Conservation (phyloP, 1,140 invertebrate species). For the Ptiloglossa arizonensis region DNA sequence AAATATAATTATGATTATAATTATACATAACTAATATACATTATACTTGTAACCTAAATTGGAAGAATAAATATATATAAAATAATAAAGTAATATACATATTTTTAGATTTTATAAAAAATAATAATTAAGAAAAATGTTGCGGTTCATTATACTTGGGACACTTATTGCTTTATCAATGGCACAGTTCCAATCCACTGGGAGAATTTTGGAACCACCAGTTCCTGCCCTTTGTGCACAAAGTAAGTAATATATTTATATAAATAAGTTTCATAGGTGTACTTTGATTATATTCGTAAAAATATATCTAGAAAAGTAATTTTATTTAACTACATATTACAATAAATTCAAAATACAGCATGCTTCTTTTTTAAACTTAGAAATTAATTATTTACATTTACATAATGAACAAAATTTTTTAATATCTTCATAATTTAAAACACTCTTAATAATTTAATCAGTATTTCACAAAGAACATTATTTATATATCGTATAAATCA, state of each 20-base stretch:
- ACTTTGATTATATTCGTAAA: too few relatives aligned
- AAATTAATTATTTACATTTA: too few relatives aligned
- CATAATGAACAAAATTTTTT: too few relatives aligned
- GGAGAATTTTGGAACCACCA: conserved; percentile 87
- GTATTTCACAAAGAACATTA: too few relatives aligned
- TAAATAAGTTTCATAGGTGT: neutral
- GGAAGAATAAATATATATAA: neutral
- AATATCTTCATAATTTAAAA: too few relatives aligned
- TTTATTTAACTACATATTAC: too few relatives aligned
- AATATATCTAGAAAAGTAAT: too few relatives aligned
- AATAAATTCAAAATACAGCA: too few relatives aligned
- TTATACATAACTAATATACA: neutral
- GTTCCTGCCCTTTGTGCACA: conserved; percentile 88
- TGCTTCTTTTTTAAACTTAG: too few relatives aligned
- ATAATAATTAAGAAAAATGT: conserved; percentile 76
- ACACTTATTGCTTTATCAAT: conserved; percentile 80
- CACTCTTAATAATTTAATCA: too few relatives aligned
- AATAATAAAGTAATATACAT: neutral
- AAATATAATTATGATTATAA: neutral
- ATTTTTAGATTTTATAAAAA: neutral
- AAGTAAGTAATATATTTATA: conserved; percentile 76
- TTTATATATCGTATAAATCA: too few relatives aligned
- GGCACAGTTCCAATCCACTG: conserved; percentile 86
- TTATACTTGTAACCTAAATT: too few relatives aligned
- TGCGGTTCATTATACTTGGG: conserved; percentile 73